Percentiles rank a stretch among this genome's conserved stretches.
Evolutionary conservation across 2,797 vertebrate species (phyloP).

Genomic region (Heterohyrax brucei): DNA sequence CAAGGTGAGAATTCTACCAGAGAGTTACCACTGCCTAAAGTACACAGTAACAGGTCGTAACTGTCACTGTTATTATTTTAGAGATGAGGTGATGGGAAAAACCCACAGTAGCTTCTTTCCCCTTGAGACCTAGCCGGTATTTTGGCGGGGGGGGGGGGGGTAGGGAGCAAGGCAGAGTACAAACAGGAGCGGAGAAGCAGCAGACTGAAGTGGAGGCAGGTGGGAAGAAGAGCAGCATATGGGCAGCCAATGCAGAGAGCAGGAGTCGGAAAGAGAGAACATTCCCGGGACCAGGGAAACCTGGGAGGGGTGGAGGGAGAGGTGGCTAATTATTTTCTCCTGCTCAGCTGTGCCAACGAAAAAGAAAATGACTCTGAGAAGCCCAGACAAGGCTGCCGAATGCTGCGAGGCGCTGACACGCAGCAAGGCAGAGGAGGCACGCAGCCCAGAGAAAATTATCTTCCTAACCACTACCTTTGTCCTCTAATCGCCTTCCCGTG

Average conservation of each 20-base stretch:
- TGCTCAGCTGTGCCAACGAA: conserved; percentile 45
- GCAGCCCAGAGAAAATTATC: conserved; percentile 16
- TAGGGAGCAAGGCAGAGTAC: background rate
- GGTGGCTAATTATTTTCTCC: conserved; percentile 18
- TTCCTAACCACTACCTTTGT: conserved; percentile 44
- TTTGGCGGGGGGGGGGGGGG: background rate
- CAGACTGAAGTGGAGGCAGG: background rate
- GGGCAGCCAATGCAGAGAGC: background rate
- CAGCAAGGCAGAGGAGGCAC: background rate
- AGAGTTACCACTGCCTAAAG: too few relatives aligned
- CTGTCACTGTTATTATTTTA: background rate
- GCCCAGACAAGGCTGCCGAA: background rate
- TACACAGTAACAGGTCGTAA: fast-evolving
- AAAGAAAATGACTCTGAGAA: background rate
- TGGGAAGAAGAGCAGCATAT: background rate
- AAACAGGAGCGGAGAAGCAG: background rate
- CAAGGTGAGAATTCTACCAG: background rate
- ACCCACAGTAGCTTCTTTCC: background rate
- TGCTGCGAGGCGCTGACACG: background rate
- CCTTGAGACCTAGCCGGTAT: background rate
- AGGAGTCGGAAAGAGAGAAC: too few relatives aligned
- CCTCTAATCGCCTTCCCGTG: background rate
- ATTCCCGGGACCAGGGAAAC: background rate
- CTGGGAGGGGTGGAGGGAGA: background rate
- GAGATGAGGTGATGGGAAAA: background rate